phyloP scores from a whole-genome alignment of 2,888 invertebrate species.

The Endotricha flammealis region DNA sequence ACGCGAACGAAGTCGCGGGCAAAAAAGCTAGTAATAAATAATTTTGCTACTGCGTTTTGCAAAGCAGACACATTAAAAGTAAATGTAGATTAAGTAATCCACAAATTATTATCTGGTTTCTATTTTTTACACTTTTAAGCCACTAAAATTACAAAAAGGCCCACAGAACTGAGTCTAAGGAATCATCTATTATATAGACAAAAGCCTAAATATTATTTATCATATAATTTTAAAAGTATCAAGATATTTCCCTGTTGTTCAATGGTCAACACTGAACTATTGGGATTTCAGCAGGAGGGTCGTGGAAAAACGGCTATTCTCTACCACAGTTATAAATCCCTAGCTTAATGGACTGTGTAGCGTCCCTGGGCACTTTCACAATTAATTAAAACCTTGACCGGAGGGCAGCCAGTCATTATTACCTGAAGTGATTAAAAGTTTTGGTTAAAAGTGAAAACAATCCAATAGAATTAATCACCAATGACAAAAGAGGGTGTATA shows the following conservation, averaged over 20 bases:
- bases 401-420: conserved; percentile 28
- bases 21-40: no score
- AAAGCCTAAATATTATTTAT: no score
- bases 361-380: conserved; percentile 51
- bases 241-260: conserved; percentile 32
- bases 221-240: background rate
- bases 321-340: conserved; percentile 50
- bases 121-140: no score
- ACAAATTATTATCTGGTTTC: no score
- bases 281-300: conserved; percentile 58
- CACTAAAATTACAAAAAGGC: no score
- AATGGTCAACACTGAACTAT: conserved; percentile 48
- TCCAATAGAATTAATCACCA: conserved; percentile 6
- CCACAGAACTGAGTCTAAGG: no score
- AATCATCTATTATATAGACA: no score
- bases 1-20: no score
- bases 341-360: conserved; percentile 65
- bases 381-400: conserved; percentile 65
- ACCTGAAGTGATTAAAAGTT: conserved; percentile 37
- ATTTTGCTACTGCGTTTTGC: no score
- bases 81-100: no score
- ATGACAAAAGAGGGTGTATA: background rate
- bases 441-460: conserved; percentile 30
- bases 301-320: conserved; percentile 59
- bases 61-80: no score